Percentiles rank a stretch among this genome's conserved stretches.
phyloP scores from a whole-genome alignment of 2,888 invertebrate genomes.

The Emesis furor region DNA sequence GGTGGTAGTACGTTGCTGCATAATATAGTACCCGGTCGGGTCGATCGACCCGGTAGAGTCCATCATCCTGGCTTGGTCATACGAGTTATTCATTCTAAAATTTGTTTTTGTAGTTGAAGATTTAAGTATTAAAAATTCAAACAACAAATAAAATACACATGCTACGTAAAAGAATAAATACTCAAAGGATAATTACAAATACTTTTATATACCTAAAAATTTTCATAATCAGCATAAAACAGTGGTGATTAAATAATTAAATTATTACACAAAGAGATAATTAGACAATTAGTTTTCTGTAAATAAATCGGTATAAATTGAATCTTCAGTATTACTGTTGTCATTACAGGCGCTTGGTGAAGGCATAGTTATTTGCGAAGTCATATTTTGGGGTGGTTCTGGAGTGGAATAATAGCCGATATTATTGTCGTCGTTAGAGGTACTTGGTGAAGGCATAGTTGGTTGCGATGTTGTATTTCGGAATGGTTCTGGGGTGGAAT shows the following conservation, averaged over 20 bases:
- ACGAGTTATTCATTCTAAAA: constrained; percentile 29
- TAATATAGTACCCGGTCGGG: too few species aligned
- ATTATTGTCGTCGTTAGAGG: constrained; percentile 69
- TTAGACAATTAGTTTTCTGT: constrained; percentile 56
- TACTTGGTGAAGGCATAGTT: constrained; percentile 64
- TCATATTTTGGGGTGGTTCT: constrained; percentile 66
- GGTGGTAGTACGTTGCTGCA: too few species aligned
- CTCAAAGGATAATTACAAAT: constrained; percentile 52
- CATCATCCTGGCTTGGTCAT: constrained; percentile 55
- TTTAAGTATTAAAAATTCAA: too few species aligned
- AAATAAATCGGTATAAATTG: constrained; percentile 64
- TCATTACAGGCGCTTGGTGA: constrained; percentile 70
- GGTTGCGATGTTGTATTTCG: constrained; percentile 60
- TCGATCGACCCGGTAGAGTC: constrained; percentile 17
- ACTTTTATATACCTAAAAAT: constrained; percentile 17
- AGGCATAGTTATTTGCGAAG: constrained; percentile 65
- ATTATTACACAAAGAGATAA: constrained; percentile 52
- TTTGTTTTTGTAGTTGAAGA: too few species aligned
- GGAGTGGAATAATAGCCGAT: constrained; percentile 70
- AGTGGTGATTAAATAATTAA: background rate
- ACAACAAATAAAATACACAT: too few species aligned
- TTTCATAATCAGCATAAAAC: too few species aligned
- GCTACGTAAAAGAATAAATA: constrained; percentile 3
- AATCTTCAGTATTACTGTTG: constrained; percentile 67
- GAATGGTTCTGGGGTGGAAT: constrained; percentile 69